A percentile compares a stretch with the other conserved stretches of the same genome.
Evolutionary conservation across 1,140 invertebrate species (phyloP).

Genomic region (Agrypnia vestita): DNA sequence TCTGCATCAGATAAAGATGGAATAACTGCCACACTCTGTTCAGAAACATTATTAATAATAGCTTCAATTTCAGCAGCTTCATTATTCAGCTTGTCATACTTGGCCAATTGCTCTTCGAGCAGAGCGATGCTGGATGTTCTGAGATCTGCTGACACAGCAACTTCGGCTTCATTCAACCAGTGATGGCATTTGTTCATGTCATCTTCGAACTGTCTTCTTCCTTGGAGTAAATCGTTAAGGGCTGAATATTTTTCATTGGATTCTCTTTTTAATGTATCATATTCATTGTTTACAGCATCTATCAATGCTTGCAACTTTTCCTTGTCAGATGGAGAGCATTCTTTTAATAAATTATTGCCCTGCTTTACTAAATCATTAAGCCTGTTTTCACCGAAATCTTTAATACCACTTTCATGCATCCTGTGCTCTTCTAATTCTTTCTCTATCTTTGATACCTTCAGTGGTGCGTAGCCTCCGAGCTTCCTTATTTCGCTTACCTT

Average conservation of each 20-base stretch:
- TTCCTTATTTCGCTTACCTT: constrained; percentile 85
- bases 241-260: constrained; percentile 82
- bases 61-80: constrained; percentile 82
- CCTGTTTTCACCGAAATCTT: constrained; percentile 84
- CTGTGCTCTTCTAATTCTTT: constrained; percentile 84
- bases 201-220: constrained; percentile 85
- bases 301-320: constrained; percentile 78
- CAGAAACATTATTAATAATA: constrained; percentile 82
- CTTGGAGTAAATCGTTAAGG: constrained; percentile 82
- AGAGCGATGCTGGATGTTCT: constrained; percentile 84
- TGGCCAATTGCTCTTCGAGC: constrained; percentile 87
- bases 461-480: constrained; percentile 81
- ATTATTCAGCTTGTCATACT: constrained; percentile 86
- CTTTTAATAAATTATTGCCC: constrained; percentile 83
- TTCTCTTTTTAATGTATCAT: constrained; percentile 80
- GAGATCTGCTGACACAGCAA: constrained; percentile 85
- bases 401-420: constrained; percentile 82
- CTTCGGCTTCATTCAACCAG: constrained; percentile 91
- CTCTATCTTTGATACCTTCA: constrained; percentile 83
- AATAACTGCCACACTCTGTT: constrained; percentile 86
- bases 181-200: constrained; percentile 86
- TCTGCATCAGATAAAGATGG: constrained; percentile 89
- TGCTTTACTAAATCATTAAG: constrained; percentile 85
- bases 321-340: constrained; percentile 84
- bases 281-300: constrained; percentile 80